Conservation (phyloP, 2,113 vertebrate genomes). For the Otolemur garnettii region DNA sequence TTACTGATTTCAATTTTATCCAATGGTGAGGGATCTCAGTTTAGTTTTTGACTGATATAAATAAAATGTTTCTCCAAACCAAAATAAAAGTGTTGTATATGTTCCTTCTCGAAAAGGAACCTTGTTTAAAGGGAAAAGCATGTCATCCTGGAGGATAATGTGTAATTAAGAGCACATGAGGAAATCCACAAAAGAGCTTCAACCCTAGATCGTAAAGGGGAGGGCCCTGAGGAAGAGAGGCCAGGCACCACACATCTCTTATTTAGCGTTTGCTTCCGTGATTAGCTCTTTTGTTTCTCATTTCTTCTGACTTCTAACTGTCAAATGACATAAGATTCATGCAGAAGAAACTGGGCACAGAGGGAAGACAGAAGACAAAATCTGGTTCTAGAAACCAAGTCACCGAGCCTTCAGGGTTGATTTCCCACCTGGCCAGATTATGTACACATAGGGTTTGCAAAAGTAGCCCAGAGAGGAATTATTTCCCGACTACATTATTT, state of each 20-base stretch:
- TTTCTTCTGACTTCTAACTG: constrained; percentile 4
- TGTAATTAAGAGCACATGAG: not conserved
- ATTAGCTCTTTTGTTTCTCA: not conserved
- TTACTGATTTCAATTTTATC: not conserved
- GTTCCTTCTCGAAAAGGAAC: not conserved
- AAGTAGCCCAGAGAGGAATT: not conserved
- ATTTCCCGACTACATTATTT: not conserved
- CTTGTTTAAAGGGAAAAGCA: not conserved
- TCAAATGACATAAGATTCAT: not conserved
- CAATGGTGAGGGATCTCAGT: not conserved
- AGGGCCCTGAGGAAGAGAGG: not conserved
- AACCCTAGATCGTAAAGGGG: not conserved
- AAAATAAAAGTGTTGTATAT: not conserved
- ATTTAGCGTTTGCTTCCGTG: not conserved
- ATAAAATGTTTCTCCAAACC: not conserved
- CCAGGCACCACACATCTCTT: not conserved
- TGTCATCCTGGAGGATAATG: not conserved
- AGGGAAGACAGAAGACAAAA: not conserved
- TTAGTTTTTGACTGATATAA: not conserved
- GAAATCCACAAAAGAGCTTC: not conserved
- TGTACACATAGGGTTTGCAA: not conserved
- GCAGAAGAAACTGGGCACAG: not conserved
- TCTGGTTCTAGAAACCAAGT: not conserved
- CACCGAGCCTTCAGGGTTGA: not conserved
- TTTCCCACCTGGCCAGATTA: not conserved